phyloP scores from a whole-genome alignment of 1,140 invertebrate species.

The Heliconius hewitsoni region DNA sequence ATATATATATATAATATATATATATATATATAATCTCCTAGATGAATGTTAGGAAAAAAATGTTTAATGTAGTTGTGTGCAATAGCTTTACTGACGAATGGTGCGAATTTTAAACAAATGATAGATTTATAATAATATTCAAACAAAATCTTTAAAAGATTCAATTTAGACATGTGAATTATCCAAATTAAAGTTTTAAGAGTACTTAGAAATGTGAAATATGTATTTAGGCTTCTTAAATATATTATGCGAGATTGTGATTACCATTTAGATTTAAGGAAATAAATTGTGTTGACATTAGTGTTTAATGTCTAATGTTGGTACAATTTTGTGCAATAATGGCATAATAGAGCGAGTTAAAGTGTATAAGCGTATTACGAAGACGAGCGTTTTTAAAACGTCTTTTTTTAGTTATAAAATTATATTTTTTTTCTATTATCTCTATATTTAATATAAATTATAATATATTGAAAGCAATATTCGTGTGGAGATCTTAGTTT shows the following conservation, averaged over 20 bases:
- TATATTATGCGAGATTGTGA: not conserved
- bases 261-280: conserved; percentile 1
- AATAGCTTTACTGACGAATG: conserved; percentile 24
- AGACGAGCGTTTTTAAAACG: not conserved
- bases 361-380: not conserved
- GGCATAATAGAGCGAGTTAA: not conserved
- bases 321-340: conserved; percentile 26
- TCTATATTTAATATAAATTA: conserved; percentile 13
- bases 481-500: not conserved
- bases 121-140: not conserved
- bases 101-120: conserved; percentile 14
- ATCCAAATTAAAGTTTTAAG: not conserved
- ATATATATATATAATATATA: too few species aligned
- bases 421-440: not conserved
- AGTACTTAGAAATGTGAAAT: not conserved
- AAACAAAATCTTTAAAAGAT: not conserved
- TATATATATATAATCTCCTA: not conserved
- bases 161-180: not conserved
- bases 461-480: conserved; percentile 25
- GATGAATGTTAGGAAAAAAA: not conserved
- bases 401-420: not conserved
- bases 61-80: not conserved
- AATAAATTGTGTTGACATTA: not conserved
- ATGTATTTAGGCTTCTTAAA: not conserved
- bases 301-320: not conserved